Evolutionary conservation across 2,797 vertebrate genomes (phyloP), one percentile per base, ranked within the genome.

Genomic region (Cuniculus paca): DNA sequence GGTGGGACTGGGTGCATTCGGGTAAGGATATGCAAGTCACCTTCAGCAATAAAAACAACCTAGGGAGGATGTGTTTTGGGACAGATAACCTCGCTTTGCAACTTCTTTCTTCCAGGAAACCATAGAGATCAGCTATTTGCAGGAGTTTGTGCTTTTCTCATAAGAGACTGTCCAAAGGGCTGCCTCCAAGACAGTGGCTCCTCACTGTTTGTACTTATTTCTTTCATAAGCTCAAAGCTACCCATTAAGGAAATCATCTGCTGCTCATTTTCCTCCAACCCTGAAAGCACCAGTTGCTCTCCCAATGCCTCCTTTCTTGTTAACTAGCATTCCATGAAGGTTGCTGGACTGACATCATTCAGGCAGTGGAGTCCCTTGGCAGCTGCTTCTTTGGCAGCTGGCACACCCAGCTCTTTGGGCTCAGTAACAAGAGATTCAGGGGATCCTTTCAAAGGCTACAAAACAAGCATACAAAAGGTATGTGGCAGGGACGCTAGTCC

Each of bases 391-490:
- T 68, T 36, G 28, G 36, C 26, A 83, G 39, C 28, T 1, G 31
- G 75, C 28, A 56, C 36, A 31, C 34, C 31, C 31, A 1, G 1
- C 12, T 4, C 22, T 36, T 82, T 19, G 77, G 36, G 1, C 9
- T 22, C 20, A 24, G 42, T 7, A 39, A 45, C 45, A 14, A 4
- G 13, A 34, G 6, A 34, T 42, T 0, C 0, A 6, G 60, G 14
- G 4, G 42, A 39, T 31, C 50, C 68, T 45, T 83, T 45, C 52
- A 68, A 91, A 74, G 58, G 2, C 80, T 83, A 82, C 77, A 24
- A 70, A 75, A 54, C 45, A 20, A 42, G 42, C 9, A 31, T 56
- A 56, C 58, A 4, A 74, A 87, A 95, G 28, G 26, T 36, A 14
- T 45, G 56, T n/a, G 31, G 79, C 3, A 12, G 31, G 10, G 60